These are phyloP conservation scores for Megaceryle alcyon DNA, from an alignment of 2,797 vertebrate genomes.

Conservation along the genomic window DNA sequence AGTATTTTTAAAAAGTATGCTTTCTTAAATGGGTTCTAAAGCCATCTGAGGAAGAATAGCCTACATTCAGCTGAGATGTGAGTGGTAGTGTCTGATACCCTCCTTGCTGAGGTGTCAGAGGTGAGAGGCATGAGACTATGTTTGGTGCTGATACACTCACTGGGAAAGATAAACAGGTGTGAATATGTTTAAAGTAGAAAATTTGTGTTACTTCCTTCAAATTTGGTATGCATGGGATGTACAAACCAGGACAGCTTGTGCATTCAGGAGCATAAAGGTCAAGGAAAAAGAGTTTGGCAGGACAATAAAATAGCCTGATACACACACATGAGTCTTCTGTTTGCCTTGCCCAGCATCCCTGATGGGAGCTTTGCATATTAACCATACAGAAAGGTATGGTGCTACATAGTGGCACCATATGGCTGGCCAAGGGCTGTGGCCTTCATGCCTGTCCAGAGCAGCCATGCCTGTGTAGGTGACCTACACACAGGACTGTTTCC, in stretches of 20 bases:
- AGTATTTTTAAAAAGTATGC: background rate
- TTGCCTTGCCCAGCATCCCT: background rate
- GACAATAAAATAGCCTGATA: background rate
- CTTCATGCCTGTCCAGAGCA: background rate
- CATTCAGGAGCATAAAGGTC: background rate
- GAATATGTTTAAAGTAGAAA: background rate
- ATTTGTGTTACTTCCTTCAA: background rate
- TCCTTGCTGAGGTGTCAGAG: background rate
- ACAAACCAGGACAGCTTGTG: background rate
- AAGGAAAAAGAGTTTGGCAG: background rate
- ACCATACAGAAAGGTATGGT: too few species aligned
- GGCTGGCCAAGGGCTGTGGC: background rate
- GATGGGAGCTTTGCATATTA: background rate
- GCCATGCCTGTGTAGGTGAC: background rate
- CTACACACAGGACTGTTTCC: fast-evolving
- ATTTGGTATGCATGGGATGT: background rate
- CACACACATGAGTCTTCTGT: background rate
- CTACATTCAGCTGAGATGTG: background rate
- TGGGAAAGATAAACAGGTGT: background rate
- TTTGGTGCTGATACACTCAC: background rate
- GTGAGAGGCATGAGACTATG: background rate
- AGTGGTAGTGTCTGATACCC: background rate
- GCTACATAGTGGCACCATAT: fast-evolving
- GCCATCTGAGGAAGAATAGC: background rate
- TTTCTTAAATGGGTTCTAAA: background rate